phyloP scores from a whole-genome alignment of 2,113 vertebrate genomes.

The Neopipo cinnamomea region DNA sequence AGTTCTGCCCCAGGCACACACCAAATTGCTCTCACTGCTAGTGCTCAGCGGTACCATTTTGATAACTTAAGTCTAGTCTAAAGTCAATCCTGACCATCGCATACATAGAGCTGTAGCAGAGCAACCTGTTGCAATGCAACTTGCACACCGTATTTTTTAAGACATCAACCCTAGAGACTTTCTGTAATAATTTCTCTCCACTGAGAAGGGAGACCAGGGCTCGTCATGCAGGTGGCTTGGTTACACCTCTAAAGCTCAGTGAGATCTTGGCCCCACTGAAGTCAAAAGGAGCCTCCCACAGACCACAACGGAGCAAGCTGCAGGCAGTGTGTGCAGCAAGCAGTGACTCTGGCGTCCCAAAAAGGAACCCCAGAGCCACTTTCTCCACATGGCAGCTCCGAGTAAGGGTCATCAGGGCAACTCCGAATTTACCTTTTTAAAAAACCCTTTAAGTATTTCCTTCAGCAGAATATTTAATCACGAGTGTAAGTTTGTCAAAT shows the following conservation, averaged over 20 bases:
- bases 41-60: not conserved
- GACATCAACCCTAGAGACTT: not conserved
- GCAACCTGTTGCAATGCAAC: not conserved
- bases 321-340: not conserved
- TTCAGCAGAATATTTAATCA: slow-evolving; percentile 66
- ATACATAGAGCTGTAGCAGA: not conserved
- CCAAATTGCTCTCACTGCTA: not conserved
- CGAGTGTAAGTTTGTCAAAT: slow-evolving; percentile 57
- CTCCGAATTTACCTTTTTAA: slow-evolving; percentile 19
- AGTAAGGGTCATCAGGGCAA: not conserved
- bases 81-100: not conserved
- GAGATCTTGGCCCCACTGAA: not conserved
- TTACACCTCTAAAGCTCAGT: not conserved
- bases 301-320: not conserved
- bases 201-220: not conserved
- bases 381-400: not conserved
- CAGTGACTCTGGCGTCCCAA: not conserved
- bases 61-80: too few species aligned
- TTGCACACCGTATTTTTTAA: not conserved
- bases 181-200: not conserved
- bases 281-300: not conserved
- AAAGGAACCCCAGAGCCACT: not conserved
- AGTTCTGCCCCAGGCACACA: not conserved
- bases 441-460: slow-evolving; percentile 24
- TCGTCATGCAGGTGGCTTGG: not conserved